These are phyloP conservation scores for Leptinotarsa undecemlineata DNA, from an alignment of 1,140 invertebrate genomes.

Conservation along the genomic window DNA sequence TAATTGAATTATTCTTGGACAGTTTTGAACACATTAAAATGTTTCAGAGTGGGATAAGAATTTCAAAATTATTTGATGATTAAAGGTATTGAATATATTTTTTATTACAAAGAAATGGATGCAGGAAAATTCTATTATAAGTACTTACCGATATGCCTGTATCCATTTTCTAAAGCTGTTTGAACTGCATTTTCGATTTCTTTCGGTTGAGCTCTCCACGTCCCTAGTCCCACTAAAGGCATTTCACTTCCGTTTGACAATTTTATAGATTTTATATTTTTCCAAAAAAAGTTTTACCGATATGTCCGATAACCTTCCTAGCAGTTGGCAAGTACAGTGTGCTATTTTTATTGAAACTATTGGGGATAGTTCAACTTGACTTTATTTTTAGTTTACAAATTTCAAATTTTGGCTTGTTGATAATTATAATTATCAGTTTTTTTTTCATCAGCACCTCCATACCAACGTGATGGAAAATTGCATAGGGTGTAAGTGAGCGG, in stretches of 20 bases:
- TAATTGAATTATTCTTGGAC: too few species aligned
- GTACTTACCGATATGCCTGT: conserved; percentile 61
- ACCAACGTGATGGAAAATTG: too few species aligned
- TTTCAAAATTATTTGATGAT: too few species aligned
- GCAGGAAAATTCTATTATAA: too few species aligned
- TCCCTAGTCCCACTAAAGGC: conserved; percentile 65
- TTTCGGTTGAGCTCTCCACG: conserved; percentile 64
- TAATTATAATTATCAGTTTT: conserved; percentile 1
- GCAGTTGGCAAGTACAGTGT: background rate
- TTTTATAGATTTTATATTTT: conserved; percentile 39
- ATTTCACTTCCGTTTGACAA: conserved; percentile 54
- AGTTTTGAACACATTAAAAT: too few species aligned
- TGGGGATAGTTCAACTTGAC: conserved; percentile 27
- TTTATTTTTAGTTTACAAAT: conserved; percentile 33
- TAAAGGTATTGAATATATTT: too few species aligned
- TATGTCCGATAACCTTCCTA: background rate
- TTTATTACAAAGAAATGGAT: too few species aligned
- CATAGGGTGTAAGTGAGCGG: too few species aligned
- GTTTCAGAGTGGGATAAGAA: too few species aligned
- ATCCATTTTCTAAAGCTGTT: conserved; percentile 63
- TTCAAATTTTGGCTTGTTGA: conserved; percentile 19
- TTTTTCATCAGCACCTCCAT: background rate
- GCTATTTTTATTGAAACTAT: conserved; percentile 5
- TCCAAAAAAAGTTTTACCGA: conserved; percentile 11
- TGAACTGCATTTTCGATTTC: conserved; percentile 61